Evolutionary conservation across 2,113 vertebrate genomes (phyloP).

Genomic region (Craseonycteris thonglongyai): DNA sequence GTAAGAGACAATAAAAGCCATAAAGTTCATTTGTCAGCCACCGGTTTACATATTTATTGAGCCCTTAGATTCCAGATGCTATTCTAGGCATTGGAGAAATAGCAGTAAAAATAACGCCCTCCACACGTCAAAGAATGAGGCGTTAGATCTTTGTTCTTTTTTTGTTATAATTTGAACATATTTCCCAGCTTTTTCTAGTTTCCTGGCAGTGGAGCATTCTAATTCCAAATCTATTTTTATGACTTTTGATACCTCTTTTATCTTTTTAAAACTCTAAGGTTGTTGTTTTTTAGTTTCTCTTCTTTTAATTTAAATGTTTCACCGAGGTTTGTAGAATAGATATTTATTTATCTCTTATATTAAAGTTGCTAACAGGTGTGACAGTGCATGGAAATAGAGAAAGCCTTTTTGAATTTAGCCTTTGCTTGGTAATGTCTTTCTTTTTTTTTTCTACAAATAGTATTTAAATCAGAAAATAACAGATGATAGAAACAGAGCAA

Average conservation of each 20-base stretch:
- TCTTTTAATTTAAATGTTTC: background rate
- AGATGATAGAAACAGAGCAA: background rate
- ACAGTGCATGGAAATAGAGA: background rate
- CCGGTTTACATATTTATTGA: background rate
- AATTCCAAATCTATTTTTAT: background rate
- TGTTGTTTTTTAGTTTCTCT: background rate
- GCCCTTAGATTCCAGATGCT: background rate
- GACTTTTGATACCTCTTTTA: background rate
- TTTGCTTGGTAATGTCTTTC: background rate
- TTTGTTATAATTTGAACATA: background rate
- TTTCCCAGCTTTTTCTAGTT: background rate
- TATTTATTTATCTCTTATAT: background rate
- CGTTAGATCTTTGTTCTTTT: background rate
- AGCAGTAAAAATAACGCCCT: background rate
- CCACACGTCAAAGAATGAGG: background rate
- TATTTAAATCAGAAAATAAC: background rate
- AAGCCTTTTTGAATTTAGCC: background rate
- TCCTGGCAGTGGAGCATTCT: background rate
- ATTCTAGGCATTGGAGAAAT: background rate
- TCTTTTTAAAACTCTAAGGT: background rate
- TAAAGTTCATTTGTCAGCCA: background rate
- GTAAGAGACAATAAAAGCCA: background rate
- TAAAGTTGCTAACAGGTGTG: background rate
- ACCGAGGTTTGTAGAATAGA: background rate
- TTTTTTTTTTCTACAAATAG: background rate